Conservation (phyloP, 2,113 vertebrate species). For the Rhynchopsitta pachyrhyncha region DNA sequence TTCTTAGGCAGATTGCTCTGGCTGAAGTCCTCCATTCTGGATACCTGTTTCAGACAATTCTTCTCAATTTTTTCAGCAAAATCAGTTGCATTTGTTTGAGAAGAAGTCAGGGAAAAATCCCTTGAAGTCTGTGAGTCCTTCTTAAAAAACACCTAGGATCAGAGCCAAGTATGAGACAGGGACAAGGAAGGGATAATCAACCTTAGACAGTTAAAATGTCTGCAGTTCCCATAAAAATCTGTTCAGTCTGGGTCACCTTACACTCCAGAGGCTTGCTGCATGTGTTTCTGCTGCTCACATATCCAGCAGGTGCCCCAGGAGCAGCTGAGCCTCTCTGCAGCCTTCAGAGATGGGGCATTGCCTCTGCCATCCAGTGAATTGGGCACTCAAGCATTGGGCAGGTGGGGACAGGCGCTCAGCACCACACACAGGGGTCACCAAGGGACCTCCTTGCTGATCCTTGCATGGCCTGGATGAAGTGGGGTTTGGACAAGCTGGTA, state of each 20-base stretch:
- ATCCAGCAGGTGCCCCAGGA: not conserved
- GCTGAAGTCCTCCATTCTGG: not conserved
- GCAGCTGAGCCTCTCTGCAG: not conserved
- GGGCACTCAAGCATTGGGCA: not conserved
- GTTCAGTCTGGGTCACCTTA: not conserved
- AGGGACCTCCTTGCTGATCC: not conserved
- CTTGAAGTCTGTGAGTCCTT: not conserved
- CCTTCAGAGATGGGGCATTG: not conserved
- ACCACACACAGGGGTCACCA: rapidly evolving
- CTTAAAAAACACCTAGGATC: not conserved
- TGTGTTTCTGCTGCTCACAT: not conserved
- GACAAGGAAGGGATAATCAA: not conserved
- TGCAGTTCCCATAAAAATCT: not conserved
- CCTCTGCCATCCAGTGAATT: too few relatives aligned
- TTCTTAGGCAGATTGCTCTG: not conserved
- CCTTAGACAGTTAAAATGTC: not conserved
- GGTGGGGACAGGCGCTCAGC: rapidly evolving
- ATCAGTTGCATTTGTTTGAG: not conserved
- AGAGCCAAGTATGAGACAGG: not conserved
- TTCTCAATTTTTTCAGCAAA: not conserved
- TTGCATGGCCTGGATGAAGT: not conserved
- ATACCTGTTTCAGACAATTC: not conserved
- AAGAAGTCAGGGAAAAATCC: not conserved
- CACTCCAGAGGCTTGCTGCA: not conserved
- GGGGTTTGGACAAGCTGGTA: not conserved